Conservation (phyloP, 2,888 invertebrate genomes). For the Drosophila colorata region DNA sequence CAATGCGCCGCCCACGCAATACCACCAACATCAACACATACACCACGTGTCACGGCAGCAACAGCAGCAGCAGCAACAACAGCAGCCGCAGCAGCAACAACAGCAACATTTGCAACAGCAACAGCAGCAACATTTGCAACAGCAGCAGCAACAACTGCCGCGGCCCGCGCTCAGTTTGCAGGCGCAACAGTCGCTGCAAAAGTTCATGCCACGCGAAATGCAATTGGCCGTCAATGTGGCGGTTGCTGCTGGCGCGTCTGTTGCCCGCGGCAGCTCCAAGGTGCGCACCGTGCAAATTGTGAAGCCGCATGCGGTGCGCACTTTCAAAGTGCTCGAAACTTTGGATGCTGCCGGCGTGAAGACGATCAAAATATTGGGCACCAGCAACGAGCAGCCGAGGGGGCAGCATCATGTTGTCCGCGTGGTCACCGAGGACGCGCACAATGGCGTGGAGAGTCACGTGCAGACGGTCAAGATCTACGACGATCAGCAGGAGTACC, state of each 20-base stretch:
- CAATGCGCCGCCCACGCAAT: conserved; percentile 55
- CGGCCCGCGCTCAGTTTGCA: conserved; percentile 48
- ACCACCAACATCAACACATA: conserved; percentile 35
- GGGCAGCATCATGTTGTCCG: conserved; percentile 79
- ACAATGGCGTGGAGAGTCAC: conserved; percentile 54
- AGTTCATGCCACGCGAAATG: conserved; percentile 76
- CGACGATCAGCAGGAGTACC: conserved; percentile 63
- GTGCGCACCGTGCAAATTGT: conserved; percentile 83
- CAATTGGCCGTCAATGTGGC: conserved; percentile 71
- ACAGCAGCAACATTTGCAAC: conserved; percentile 42
- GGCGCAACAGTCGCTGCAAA: conserved; percentile 67
- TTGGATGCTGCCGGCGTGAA: conserved; percentile 78
- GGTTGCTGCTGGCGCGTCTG: conserved; percentile 48
- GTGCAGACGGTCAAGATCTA: conserved; percentile 82
- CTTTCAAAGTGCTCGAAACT: conserved; percentile 79
- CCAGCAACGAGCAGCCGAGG: conserved; percentile 70
- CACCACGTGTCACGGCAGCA: conserved; percentile 24
- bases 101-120: conserved; percentile 46
- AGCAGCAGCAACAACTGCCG: conserved; percentile 18
- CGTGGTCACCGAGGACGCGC: conserved; percentile 69
- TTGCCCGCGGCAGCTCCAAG: conserved; percentile 59
- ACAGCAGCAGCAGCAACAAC: conserved; percentile 21
- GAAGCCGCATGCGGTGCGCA: conserved; percentile 68
- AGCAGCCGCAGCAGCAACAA: conserved; percentile 30
- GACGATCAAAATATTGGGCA: conserved; percentile 82